Evolutionary conservation across 2,888 invertebrate genomes (phyloP).

Genomic region (Eupithecia insigniata): DNA sequence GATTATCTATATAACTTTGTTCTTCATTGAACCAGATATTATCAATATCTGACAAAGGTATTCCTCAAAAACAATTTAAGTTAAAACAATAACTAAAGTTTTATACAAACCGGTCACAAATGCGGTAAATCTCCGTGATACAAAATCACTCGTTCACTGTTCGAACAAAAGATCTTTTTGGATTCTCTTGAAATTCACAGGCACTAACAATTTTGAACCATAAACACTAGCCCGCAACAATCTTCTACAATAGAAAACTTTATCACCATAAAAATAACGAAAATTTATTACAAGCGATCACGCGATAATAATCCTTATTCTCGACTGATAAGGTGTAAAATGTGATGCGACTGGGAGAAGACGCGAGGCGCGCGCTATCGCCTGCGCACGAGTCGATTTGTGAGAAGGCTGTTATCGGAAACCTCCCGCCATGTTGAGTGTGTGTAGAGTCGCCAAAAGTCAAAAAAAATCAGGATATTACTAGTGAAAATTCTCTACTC

Average conservation of each 20-base stretch:
- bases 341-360: constrained; percentile 9
- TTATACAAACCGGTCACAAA: constrained; percentile 20
- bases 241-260: constrained; percentile 1
- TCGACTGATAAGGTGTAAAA: constrained; percentile 21
- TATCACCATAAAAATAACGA: neutral
- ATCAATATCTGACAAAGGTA: neutral
- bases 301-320: constrained; percentile 20
- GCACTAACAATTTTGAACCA: constrained; percentile 3
- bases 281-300: neutral
- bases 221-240: neutral
- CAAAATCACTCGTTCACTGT: constrained; percentile 1
- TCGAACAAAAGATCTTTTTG: constrained; percentile 6
- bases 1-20: neutral
- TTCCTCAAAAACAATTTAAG: neutral
- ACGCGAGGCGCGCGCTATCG: constrained; percentile 66
- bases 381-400: constrained; percentile 69
- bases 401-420: constrained; percentile 72
- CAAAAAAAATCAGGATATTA: constrained; percentile 8
- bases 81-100: neutral
- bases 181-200: constrained; percentile 13
- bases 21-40: neutral
- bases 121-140: neutral
- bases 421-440: constrained; percentile 46
- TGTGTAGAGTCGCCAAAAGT: constrained; percentile 45
- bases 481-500: neutral